phyloP scores from a whole-genome alignment of 2,888 invertebrate genomes.

The Saturnia japonica region DNA sequence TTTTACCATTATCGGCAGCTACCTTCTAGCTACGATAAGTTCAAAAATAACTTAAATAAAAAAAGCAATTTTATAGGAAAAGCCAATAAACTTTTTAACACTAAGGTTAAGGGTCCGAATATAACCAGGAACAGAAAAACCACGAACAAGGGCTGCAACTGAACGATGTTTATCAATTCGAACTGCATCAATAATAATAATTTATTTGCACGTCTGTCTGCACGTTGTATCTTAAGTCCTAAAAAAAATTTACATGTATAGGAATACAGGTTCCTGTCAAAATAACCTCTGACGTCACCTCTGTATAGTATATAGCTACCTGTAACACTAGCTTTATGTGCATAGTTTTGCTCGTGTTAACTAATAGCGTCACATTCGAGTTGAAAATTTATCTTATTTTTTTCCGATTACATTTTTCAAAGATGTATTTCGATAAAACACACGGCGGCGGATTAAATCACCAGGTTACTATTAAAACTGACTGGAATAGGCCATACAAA shows the following conservation, averaged over 20 bases:
- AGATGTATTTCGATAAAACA: too few species aligned
- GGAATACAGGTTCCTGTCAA: not conserved
- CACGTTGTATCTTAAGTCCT: slow-evolving; percentile 5
- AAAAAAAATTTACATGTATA: not conserved
- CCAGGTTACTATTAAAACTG: too few species aligned
- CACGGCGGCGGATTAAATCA: too few species aligned
- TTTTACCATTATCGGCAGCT: too few species aligned
- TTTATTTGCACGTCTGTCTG: slow-evolving; percentile 23
- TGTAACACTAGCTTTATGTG: not conserved
- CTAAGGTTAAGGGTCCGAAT: not conserved
- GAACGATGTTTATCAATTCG: slow-evolving; percentile 22
- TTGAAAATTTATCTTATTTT: too few species aligned
- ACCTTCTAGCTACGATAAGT: too few species aligned
- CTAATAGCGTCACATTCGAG: too few species aligned
- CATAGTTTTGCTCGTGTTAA: too few species aligned
- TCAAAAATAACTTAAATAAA: not conserved
- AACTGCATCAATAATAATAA: slow-evolving; percentile 20
- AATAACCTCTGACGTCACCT: slow-evolving; percentile 28
- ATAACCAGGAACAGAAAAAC: slow-evolving; percentile 4
- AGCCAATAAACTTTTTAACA: not conserved
- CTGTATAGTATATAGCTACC: not conserved
- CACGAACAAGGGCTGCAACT: not conserved
- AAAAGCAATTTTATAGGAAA: not conserved
- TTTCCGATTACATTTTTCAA: too few species aligned
- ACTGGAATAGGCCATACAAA: too few species aligned